Base-by-base conservation (phyloP, 2,797 vertebrate genomes). In the Gadopsis bispinosus region DNA sequence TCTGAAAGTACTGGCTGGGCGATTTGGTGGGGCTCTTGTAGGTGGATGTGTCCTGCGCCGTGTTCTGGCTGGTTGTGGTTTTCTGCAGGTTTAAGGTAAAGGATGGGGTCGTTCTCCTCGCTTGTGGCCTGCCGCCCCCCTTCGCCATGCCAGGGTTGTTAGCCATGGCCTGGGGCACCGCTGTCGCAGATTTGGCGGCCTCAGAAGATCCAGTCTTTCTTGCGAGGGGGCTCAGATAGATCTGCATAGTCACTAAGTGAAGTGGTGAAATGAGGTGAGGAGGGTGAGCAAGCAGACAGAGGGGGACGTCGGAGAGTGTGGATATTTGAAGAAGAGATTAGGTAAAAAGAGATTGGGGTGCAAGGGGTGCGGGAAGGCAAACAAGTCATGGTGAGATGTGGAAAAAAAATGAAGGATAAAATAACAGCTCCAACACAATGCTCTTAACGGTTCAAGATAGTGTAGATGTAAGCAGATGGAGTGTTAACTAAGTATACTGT, bases 201-300 rank as follows among this genome's bases (percentile, higher is more conserved):
- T 89, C 92, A 94, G 88, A 94, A 93, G 90, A 94, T 77, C 95
- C 95, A 95, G 93, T 95, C 92, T 90, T 95, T 94, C 89, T 95
- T 91, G 94, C 3, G 84, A 84, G 90, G 86, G 93, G 95, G 94
- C 92, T 96, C 95, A 96, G 94, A 94, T 93, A 95, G 85, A 95
- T 95, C 96, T 96, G 96, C 88, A 95, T 95, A 91, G 92, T 95
- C 94, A 96, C 95, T 96, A 96, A 94, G 94, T 92, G 94, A 94
- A 95, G 94, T 87, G 93, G 89, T 92, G 92, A 82, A 75, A 83
- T 77, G 93, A 91, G 89, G 88, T 88, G 86, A 87, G 85, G 88
- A 75, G 56, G 58, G 53, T 3, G 72, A 77, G 55, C 12, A 56
- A 48, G 19, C 0, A 45, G 68, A 56, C 19, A 19, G 14, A 61